Evolutionary conservation across 2,888 invertebrate species (phyloP).

Genomic region (Napeogenes sylphis): DNA sequence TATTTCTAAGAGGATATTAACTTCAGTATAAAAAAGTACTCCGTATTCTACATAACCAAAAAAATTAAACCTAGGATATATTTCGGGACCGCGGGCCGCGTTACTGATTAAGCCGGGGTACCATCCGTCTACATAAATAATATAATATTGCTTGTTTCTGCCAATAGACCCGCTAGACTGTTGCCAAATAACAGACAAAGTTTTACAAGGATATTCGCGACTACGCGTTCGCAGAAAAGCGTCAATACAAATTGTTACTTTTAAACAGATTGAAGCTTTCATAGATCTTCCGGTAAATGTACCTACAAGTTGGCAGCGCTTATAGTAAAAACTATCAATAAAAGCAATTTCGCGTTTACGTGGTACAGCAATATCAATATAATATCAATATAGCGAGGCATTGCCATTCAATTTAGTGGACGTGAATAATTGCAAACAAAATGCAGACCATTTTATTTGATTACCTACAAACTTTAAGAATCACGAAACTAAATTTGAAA

Average conservation of each 20-base stretch:
- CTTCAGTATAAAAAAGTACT: not conserved
- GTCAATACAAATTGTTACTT: constrained; percentile 20
- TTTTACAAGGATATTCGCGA: constrained; percentile 19
- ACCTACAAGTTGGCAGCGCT: constrained; percentile 12
- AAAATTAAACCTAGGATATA: constrained; percentile 42
- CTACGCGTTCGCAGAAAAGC: constrained; percentile 17
- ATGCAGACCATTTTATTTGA: not conserved
- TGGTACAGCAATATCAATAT: no score
- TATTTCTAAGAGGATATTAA: not conserved
- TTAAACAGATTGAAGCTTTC: constrained; percentile 15
- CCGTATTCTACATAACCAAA: no score
- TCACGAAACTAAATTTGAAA: not conserved
- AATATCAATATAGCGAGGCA: no score
- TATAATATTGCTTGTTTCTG: constrained; percentile 71
- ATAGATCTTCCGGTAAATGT: constrained; percentile 6
- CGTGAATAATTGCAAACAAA: not conserved
- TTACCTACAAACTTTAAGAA: not conserved
- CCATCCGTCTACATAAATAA: constrained; percentile 71
- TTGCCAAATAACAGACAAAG: constrained; percentile 43
- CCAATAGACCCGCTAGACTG: constrained; percentile 55
- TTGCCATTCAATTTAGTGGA: not conserved
- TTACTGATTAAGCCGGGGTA: constrained; percentile 58
- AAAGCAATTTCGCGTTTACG: constrained; percentile 8
- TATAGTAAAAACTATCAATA: constrained; percentile 18
- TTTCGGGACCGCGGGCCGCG: constrained; percentile 53